Base-by-base conservation (phyloP, 23 tunicate species). In the Botrylloides violaceus region DNA sequence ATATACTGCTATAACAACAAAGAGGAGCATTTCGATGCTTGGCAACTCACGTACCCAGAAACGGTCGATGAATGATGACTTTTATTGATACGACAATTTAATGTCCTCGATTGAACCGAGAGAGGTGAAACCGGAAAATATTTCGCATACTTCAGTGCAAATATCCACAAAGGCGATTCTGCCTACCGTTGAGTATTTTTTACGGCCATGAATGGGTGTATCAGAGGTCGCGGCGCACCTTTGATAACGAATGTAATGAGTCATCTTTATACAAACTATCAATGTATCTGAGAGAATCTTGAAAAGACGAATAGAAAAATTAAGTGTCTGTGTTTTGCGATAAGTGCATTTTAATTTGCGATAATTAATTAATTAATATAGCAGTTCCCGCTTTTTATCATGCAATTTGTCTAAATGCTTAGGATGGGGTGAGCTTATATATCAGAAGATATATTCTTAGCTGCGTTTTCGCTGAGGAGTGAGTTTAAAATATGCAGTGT, bases 11-110 rank as follows among this genome's bases (percentile, higher is more conserved):
- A 43, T 43, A 43, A 43, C 53, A 43, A 43, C 53, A 43, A 43
- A 43, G 15, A 15, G 53, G 15, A 43, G 53, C 53, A 43, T 15
- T 7, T 43, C 53, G 53, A 15, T 15, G 53, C 53, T 43, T 43
- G 53, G 53, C 53, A 43, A 43, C 53, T 43, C 53, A 43, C 53
- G 53, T 43, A 43, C 53, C 53, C 53, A 43, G 53, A 43, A 43
- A 43, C 53, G 53, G 53, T 43, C 53, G 53, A 43, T 43, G 53
- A 43, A 43, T 15, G 53, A 43, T 43, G 53, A 43, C 53, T 43
- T 43, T 43, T 43, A 43, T 43, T 9, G 53, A 43, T 43, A 9
- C 53, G 53, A 43, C 53, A 43, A n/a, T 43, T 43, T 43, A 43
- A 43, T 43, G 53, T 43, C 53, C 53, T 15, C 53, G 53, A 15